These are phyloP conservation scores for Malthinus seriepunctatus DNA, from an alignment of 2,888 invertebrate genomes.

Conservation along the genomic window DNA sequence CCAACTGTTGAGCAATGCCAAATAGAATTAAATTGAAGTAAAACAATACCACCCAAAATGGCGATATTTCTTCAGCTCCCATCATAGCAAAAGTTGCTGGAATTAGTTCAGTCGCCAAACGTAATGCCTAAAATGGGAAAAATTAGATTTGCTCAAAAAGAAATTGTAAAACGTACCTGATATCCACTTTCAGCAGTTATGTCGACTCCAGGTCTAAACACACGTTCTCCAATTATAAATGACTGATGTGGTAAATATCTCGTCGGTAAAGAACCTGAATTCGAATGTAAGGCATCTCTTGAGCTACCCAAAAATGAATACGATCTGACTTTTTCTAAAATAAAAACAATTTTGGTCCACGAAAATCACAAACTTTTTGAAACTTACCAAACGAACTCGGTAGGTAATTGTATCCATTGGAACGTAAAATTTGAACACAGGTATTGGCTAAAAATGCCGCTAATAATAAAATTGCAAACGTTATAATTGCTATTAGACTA, in stretches of 20 bases:
- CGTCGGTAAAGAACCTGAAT: slow-evolving; percentile 63
- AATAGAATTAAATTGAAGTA: slow-evolving; percentile 84
- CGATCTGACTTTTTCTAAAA: slow-evolving; percentile 70
- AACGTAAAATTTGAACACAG: slow-evolving; percentile 76
- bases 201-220: slow-evolving; percentile 62
- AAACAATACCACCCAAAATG: slow-evolving; percentile 87
- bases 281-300: slow-evolving; percentile 65
- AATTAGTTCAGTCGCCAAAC: slow-evolving; percentile 87
- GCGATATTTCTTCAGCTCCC: slow-evolving; percentile 75
- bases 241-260: slow-evolving; percentile 73
- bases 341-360: slow-evolving; percentile 2
- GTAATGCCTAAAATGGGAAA: slow-evolving; percentile 61
- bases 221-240: slow-evolving; percentile 71
- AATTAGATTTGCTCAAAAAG: background rate
- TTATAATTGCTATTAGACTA: slow-evolving; percentile 69
- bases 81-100: slow-evolving; percentile 82
- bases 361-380: background rate
- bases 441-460: slow-evolving; percentile 82
- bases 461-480: slow-evolving; percentile 73
- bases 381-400: slow-evolving; percentile 85
- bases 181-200: slow-evolving; percentile 71
- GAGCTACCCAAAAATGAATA: slow-evolving; percentile 71
- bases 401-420: slow-evolving; percentile 73
- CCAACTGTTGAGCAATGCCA: slow-evolving; percentile 85
- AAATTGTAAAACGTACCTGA: slow-evolving; percentile 56